These are phyloP conservation scores for Halictus ligatus DNA, from an alignment of 2,888 invertebrate genomes.

Conservation along the genomic window DNA sequence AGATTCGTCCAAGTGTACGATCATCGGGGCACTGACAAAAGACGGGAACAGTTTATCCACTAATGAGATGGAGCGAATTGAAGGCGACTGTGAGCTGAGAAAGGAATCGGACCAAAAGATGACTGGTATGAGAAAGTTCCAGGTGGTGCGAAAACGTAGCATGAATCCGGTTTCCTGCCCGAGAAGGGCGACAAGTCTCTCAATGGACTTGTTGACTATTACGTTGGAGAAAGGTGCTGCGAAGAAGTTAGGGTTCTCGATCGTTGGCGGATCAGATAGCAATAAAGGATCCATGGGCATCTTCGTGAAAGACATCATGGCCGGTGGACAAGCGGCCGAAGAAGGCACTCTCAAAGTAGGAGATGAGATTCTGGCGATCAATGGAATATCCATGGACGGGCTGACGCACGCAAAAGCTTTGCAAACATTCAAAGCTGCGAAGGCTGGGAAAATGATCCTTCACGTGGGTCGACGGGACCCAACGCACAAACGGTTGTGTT, in stretches of 20 bases:
- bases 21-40: slow-evolving; percentile 73
- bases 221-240: slow-evolving; percentile 86
- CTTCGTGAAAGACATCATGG: slow-evolving; percentile 87
- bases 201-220: slow-evolving; percentile 80
- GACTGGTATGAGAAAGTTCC: slow-evolving; percentile 85
- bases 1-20: slow-evolving; percentile 58
- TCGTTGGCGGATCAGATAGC: slow-evolving; percentile 88
- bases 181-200: slow-evolving; percentile 76
- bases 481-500: slow-evolving; percentile 79
- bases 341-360: slow-evolving; percentile 87
- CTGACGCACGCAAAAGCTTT: slow-evolving; percentile 87
- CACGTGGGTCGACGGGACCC: slow-evolving; percentile 85
- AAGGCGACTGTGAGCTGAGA: slow-evolving; percentile 45
- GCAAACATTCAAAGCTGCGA: slow-evolving; percentile 87
- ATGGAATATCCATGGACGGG: slow-evolving; percentile 86
- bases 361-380: slow-evolving; percentile 87
- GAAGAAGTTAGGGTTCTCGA: slow-evolving; percentile 88
- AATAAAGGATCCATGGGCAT: slow-evolving; percentile 88
- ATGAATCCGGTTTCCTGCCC: slow-evolving; percentile 62
- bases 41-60: slow-evolving; percentile 72
- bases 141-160: slow-evolving; percentile 77
- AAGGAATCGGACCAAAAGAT: slow-evolving; percentile 69
- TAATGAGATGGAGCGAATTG: slow-evolving; percentile 46
- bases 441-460: slow-evolving; percentile 86
- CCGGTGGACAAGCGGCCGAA: slow-evolving; percentile 87